These are phyloP conservation scores for Helleia helle DNA, from an alignment of 2,888 invertebrate species.

Conservation along the genomic window DNA sequence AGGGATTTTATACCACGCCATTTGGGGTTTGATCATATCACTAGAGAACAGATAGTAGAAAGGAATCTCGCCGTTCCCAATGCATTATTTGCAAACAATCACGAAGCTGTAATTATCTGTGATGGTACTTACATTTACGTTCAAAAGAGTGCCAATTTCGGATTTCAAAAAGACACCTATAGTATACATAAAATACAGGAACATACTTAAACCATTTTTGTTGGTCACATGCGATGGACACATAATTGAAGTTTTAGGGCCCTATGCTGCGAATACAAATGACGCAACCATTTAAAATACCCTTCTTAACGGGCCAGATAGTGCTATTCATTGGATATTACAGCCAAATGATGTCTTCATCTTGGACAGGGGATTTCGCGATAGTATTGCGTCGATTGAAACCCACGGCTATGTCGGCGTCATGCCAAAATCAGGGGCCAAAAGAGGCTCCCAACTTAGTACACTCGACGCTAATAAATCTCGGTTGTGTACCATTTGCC, in stretches of 20 bases:
- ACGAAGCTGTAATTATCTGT: background rate
- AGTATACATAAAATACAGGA: background rate
- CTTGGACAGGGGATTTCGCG: background rate
- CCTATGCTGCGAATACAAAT: background rate
- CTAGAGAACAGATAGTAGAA: background rate
- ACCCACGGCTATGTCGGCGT: background rate
- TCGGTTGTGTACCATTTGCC: background rate
- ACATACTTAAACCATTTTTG: background rate
- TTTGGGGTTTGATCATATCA: background rate
- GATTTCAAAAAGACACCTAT: conserved; percentile 5
- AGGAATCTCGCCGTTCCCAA: background rate
- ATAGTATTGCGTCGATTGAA: background rate
- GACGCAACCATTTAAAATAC: background rate
- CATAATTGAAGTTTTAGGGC: background rate
- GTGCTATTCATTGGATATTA: background rate
- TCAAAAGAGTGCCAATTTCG: background rate
- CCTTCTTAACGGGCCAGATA: background rate
- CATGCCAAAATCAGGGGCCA: background rate
- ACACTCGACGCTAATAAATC: background rate
- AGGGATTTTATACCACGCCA: background rate
- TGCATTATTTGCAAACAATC: background rate
- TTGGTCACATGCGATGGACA: background rate
- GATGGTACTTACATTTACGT: background rate
- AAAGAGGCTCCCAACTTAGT: background rate
- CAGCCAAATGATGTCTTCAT: conserved; percentile 1